phyloP scores from a whole-genome alignment of 2,113 vertebrate species.

The Tricholaema leucomelas region DNA sequence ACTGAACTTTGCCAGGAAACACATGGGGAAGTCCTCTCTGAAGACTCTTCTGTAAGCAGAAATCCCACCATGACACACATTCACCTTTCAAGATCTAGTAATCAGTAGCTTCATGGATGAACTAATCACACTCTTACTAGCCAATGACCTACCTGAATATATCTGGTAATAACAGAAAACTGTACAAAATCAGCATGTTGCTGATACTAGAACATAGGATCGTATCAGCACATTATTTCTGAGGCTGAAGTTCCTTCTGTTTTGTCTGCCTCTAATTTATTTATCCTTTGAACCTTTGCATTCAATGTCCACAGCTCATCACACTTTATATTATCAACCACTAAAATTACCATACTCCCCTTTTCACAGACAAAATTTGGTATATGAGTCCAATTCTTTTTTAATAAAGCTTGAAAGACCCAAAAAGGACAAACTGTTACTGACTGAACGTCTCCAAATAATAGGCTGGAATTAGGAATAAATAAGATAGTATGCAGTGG shows the following conservation, averaged over 20 bases:
- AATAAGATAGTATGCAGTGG: background rate
- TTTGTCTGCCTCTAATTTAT: background rate
- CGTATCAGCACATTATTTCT: background rate
- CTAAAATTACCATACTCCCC: constrained; percentile 24
- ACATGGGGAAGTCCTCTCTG: background rate
- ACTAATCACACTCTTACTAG: background rate
- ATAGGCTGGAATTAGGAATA: background rate
- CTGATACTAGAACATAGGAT: accelerated
- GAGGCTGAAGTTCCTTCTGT: background rate
- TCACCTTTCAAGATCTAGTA: background rate
- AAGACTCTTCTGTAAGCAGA: background rate
- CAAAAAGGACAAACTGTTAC: background rate
- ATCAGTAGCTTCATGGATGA: background rate
- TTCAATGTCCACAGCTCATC: background rate
- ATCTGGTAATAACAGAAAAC: background rate
- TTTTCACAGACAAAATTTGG: background rate
- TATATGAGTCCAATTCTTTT: background rate
- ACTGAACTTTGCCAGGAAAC: background rate
- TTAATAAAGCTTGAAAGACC: constrained; percentile 48
- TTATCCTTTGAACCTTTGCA: background rate
- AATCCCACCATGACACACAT: background rate
- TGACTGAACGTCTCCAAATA: background rate
- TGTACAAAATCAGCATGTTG: background rate
- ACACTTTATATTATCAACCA: background rate
- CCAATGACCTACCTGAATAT: background rate